These are phyloP conservation scores for Catostomus latipinnis DNA, from an alignment of 2,797 vertebrate genomes.

Conservation along the genomic window DNA sequence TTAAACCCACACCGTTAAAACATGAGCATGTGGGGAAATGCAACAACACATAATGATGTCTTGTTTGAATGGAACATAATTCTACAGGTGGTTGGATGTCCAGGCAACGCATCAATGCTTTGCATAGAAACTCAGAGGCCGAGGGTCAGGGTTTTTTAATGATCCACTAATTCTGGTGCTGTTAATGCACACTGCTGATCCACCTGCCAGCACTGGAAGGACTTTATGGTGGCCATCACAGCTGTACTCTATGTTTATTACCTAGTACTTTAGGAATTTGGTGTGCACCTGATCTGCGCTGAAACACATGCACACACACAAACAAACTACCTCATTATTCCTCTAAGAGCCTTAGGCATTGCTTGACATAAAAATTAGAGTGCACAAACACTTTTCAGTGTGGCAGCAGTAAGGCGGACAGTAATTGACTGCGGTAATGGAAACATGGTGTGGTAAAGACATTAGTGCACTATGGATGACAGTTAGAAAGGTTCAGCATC, in stretches of 20 bases:
- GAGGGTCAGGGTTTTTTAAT: conserved; percentile 65
- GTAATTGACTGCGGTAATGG: conserved; percentile 28
- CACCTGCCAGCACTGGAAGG: conserved; percentile 34
- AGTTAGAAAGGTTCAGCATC: conserved; percentile 33
- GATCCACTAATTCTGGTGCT: conserved; percentile 65
- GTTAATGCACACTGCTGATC: conserved; percentile 58
- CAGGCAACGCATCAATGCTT: conserved; percentile 53
- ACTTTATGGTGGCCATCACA: conserved; percentile 61
- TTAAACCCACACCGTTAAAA: neutral
- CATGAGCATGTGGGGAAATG: conserved; percentile 11
- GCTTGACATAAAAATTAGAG: too few relatives aligned
- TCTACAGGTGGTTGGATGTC: conserved; percentile 49
- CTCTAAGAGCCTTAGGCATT: neutral
- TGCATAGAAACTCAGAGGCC: conserved; percentile 9
- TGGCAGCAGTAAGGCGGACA: neutral
- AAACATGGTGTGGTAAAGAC: conserved; percentile 23
- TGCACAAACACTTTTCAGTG: neutral
- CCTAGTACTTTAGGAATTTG: conserved; percentile 61
- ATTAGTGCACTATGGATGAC: conserved; percentile 10
- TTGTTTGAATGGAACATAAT: conserved; percentile 55
- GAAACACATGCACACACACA: conserved; percentile 20
- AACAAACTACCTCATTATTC: conserved; percentile 10
- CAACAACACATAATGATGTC: conserved; percentile 49
- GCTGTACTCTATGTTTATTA: conserved; percentile 66
- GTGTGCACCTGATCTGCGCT: neutral